Evolutionary conservation across 2,888 invertebrate genomes (phyloP).

Genomic region (Uloborus plumipes): DNA sequence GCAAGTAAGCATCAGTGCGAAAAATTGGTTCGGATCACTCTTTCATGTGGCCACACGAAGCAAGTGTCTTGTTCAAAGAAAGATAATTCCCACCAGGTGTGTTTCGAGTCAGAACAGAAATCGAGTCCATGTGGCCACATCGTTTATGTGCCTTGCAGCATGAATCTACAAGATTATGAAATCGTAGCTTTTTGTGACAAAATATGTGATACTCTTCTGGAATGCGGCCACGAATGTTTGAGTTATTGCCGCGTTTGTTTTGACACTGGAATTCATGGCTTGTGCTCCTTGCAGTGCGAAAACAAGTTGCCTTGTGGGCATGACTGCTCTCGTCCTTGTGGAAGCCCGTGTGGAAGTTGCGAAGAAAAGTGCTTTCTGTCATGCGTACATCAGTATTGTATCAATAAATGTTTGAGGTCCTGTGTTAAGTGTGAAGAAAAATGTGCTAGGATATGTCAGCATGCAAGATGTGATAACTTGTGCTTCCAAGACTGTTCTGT

Average conservation of each 20-base stretch:
- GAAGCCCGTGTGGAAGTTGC: conserved; percentile 71
- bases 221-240: conserved; percentile 69
- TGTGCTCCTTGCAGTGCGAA: conserved; percentile 69
- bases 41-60: conserved; percentile 53
- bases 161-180: conserved; percentile 15
- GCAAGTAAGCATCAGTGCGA: conserved; percentile 17
- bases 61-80: conserved; percentile 26
- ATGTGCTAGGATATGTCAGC: conserved; percentile 29
- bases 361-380: conserved; percentile 69
- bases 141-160: conserved; percentile 33
- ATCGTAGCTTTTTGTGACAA: conserved; percentile 28
- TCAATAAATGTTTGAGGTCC: conserved; percentile 67
- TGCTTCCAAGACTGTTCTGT: conserved; percentile 72
- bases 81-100: conserved; percentile 10
- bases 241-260: conserved; percentile 71
- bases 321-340: conserved; percentile 70
- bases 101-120: conserved; percentile 11
- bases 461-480: conserved; percentile 61
- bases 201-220: conserved; percentile 60
- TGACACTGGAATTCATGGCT: conserved; percentile 70
- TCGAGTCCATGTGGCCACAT: conserved; percentile 46
- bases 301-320: conserved; percentile 70
- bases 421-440: conserved; percentile 69
- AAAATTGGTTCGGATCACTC: conserved; percentile 5
- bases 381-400: conserved; percentile 69